Percentiles rank a stretch among this genome's conserved stretches.
phyloP scores from a whole-genome alignment of 92 coral and sea anemone genomes.

The Chrysogorgia sp. region DNA sequence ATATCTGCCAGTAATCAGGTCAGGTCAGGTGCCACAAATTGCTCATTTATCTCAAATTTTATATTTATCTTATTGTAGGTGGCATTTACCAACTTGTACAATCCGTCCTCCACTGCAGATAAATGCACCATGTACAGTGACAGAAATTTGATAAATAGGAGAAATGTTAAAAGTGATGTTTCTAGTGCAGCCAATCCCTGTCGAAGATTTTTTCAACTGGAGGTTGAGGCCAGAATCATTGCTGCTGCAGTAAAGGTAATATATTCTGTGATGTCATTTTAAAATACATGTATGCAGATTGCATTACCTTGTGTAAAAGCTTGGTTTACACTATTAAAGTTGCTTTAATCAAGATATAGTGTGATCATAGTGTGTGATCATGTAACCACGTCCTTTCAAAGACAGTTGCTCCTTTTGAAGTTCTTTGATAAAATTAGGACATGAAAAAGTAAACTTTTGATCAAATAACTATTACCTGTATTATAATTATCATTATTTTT shows the following conservation, averaged over 20 bases:
- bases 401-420: no score
- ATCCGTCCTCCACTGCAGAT: constrained; percentile 51
- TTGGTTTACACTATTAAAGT: no score
- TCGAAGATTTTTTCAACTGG: constrained; percentile 57
- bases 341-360: no score
- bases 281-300: no score
- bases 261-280: not conserved
- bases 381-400: no score
- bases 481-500: not conserved
- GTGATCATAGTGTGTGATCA: no score
- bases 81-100: constrained; percentile 50
- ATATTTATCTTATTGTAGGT: constrained; percentile 27
- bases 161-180: constrained; percentile 66
- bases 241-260: constrained; percentile 44
- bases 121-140: constrained; percentile 63
- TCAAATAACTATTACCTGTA: not conserved
- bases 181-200: constrained; percentile 65
- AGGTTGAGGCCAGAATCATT: constrained; percentile 48
- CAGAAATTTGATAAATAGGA: constrained; percentile 57
- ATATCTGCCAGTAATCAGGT: no score
- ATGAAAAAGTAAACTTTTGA: not conserved
- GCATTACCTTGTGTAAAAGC: no score
- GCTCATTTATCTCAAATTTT: no score
- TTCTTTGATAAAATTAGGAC: no score
- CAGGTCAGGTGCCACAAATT: no score